Evolutionary conservation across 1,140 invertebrate species (phyloP).

Genomic region (Hesperophylax magnus): DNA sequence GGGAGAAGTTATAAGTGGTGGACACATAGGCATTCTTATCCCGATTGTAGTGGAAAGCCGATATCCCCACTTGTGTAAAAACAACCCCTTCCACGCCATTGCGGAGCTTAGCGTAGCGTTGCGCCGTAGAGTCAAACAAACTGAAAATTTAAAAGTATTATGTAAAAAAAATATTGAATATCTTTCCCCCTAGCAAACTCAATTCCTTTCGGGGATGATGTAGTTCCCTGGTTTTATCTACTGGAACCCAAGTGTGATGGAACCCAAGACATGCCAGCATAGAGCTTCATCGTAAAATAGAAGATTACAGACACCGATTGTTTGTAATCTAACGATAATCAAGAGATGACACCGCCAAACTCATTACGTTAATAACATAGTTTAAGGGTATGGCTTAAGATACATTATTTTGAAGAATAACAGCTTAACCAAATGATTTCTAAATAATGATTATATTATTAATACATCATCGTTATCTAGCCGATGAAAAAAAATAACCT

Average conservation of each 20-base stretch:
- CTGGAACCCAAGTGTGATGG: too few relatives aligned
- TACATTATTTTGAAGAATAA: not conserved
- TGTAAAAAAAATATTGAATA: not conserved
- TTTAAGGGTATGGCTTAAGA: not conserved
- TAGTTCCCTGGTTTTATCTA: too few relatives aligned
- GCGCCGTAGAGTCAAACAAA: conserved; percentile 77
- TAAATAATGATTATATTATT: too few relatives aligned
- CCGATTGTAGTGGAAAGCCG: conserved; percentile 73
- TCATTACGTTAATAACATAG: not conserved
- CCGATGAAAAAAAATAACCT: not conserved
- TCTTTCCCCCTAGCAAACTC: too few relatives aligned
- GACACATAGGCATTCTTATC: conserved; percentile 73
- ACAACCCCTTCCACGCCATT: conserved; percentile 73
- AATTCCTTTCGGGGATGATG: too few relatives aligned
- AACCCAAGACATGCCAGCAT: too few relatives aligned
- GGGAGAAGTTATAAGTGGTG: conserved; percentile 77
- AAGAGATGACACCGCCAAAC: not conserved
- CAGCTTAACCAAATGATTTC: not conserved
- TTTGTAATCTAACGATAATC: too few relatives aligned
- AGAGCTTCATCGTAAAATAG: too few relatives aligned
- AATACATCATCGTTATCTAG: not conserved
- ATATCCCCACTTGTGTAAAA: conserved; percentile 76
- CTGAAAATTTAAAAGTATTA: conserved; percentile 67
- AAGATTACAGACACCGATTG: too few relatives aligned
- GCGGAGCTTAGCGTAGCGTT: conserved; percentile 75